These are phyloP conservation scores for Anoplolepis gracilipes DNA, from an alignment of 1,140 invertebrate genomes.

Conservation along the genomic window DNA sequence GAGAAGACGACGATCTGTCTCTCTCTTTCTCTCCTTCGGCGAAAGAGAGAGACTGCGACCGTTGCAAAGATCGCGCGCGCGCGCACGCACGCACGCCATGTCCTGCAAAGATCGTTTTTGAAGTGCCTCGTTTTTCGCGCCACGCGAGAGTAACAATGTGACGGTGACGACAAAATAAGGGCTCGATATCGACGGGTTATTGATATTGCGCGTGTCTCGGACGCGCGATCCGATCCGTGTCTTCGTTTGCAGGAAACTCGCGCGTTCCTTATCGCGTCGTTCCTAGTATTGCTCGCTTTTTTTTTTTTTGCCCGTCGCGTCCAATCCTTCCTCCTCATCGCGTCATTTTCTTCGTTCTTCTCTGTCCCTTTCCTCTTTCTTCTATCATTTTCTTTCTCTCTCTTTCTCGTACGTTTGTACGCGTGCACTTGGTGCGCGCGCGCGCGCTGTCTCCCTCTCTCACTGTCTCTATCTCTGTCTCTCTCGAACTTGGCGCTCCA, in stretches of 20 bases:
- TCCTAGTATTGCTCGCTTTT: conserved; percentile 50
- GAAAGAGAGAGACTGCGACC: conserved; percentile 51
- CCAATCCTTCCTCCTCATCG: neutral
- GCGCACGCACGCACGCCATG: neutral
- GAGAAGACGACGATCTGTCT: conserved; percentile 64
- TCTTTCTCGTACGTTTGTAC: neutral
- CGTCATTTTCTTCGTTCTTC: too few relatives aligned
- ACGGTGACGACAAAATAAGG: neutral
- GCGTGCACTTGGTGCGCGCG: neutral
- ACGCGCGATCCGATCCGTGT: neutral
- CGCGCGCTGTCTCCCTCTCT: neutral
- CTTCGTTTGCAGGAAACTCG: conserved; percentile 61
- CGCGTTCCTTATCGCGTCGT: conserved; percentile 61
- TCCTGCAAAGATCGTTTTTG: conserved; percentile 14
- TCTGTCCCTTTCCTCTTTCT: neutral
- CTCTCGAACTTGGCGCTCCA: conserved; percentile 7
- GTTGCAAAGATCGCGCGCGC: conserved; percentile 17
- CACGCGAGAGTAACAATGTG: conserved; percentile 6
- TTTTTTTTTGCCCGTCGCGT: conserved; percentile 21
- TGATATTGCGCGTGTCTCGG: conserved; percentile 1
- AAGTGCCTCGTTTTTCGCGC: conserved; percentile 46
- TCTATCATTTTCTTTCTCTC: neutral
- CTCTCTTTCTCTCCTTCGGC: conserved; percentile 16
- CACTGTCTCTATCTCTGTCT: neutral
- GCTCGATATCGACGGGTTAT: conserved; percentile 51